phyloP scores from a whole-genome alignment of 2,113 vertebrate species.

The Chloebia gouldiae region DNA sequence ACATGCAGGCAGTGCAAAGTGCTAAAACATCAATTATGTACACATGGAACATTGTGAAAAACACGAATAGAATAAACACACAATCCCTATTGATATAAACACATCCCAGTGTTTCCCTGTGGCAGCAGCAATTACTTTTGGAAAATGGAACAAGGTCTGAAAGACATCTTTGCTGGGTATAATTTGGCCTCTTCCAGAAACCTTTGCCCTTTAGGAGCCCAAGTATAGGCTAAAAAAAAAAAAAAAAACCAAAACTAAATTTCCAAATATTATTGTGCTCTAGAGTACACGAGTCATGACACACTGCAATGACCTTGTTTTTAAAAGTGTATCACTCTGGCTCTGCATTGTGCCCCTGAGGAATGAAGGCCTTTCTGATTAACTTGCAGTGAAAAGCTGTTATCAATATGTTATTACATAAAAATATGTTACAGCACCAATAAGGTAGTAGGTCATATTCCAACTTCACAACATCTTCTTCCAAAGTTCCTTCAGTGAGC shows the following conservation, averaged over 20 bases:
- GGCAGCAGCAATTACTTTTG: not conserved
- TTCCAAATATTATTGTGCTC: not conserved
- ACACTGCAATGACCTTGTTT: not conserved
- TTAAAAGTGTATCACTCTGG: not conserved
- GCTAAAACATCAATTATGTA: slow-evolving; percentile 8
- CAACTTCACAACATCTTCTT: not conserved
- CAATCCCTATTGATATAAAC: not conserved
- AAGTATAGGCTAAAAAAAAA: not conserved
- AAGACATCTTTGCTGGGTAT: not conserved
- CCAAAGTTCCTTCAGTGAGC: not conserved
- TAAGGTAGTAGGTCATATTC: not conserved
- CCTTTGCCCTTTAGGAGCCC: not conserved
- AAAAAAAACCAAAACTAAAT: not conserved
- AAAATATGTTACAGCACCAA: not conserved
- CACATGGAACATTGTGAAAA: not conserved
- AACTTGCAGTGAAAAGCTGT: not conserved
- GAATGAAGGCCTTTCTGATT: not conserved
- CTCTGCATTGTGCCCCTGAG: fast-evolving
- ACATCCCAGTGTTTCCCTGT: not conserved
- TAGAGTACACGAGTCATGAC: not conserved
- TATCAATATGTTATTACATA: not conserved
- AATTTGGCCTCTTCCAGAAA: not conserved
- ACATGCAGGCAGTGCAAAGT: not conserved
- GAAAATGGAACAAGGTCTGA: not conserved
- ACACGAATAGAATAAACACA: not conserved